Evolutionary conservation across 2,113 vertebrate species (phyloP).

Genomic region (Canis aureus): DNA sequence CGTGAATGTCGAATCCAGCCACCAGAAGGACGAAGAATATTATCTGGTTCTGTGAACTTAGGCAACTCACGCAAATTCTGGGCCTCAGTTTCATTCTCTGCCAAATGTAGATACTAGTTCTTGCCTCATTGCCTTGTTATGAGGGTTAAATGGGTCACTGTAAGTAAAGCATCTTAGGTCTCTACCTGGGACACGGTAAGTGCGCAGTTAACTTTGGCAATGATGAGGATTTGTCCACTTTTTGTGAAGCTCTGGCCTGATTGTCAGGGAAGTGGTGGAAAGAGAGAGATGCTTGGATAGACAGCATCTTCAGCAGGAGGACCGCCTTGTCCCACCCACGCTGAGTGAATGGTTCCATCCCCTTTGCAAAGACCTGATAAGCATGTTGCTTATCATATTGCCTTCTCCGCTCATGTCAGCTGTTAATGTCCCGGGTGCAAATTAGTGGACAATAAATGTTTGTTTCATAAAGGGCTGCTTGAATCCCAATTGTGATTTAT

Average conservation of each 20-base stretch:
- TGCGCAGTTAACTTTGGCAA: neutral
- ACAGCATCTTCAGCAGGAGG: neutral
- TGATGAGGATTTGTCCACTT: neutral
- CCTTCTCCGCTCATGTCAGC: neutral
- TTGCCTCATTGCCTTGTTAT: neutral
- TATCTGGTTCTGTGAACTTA: neutral
- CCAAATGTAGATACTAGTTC: neutral
- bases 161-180: neutral
- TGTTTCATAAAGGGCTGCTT: neutral
- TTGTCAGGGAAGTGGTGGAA: neutral
- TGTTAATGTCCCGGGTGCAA: neutral
- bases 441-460: neutral
- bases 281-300: neutral
- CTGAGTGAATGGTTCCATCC: neutral
- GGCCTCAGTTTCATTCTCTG: neutral
- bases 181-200: neutral
- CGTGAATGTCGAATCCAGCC: neutral
- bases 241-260: neutral
- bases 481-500: neutral
- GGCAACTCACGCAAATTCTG: neutral
- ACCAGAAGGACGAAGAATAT: neutral
- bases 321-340: too few species aligned
- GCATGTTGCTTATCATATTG: neutral
- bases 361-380: neutral
- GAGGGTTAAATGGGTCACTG: neutral